Base-by-base conservation (phyloP, 2,113 vertebrate genomes). In the Tapirus terrestris region DNA sequence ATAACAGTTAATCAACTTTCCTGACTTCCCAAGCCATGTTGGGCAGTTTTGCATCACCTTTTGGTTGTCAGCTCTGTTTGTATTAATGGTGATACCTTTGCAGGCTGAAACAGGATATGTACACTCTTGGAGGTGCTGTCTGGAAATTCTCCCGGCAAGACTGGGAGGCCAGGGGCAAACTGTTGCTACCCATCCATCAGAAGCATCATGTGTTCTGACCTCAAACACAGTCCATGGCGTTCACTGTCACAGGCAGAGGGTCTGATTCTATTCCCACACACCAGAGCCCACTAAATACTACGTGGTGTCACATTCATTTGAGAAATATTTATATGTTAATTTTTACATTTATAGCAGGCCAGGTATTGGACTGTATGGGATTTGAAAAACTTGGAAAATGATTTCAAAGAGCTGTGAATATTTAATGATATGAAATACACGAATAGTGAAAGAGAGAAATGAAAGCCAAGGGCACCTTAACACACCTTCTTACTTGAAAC, bases 1-100 rank as follows among this genome's bases (percentile, higher is more conserved):
- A 98, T 98, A 98, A 98, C 97, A 98, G 98, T 98, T 99, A 98
- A 99, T 98, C 98, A 98, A 96, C 96, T 98, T 97, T 89, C 93
- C 96, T 96, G 92, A 95, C 82, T 97, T 98, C 85, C 95, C 85
- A 93, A 98, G 84, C 1, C 0, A 79, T 1, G 20, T 82, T 93
- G 93, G 95, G 97, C 67, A 97, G 94, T 98, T 98, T 98, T 96
- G 98, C 7, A 0, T 97, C 97, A 98, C 96, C 91, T 98, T 96
- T 95, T 67, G 8, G 8, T 98, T 98, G 98, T 98, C 98, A 98
- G 91, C 70, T 98, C 51, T 73, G 96, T 98, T 98, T 98, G 97
- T 98, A 98, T 98, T 96, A 95, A 98, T 79, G 95, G 95, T 95
- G 97, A 98, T 98, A 95, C 90, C 86, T 97, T 96, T 95, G 97